Base-by-base conservation (phyloP, 2,113 vertebrate species). In the Mandrillus leucophaeus region DNA sequence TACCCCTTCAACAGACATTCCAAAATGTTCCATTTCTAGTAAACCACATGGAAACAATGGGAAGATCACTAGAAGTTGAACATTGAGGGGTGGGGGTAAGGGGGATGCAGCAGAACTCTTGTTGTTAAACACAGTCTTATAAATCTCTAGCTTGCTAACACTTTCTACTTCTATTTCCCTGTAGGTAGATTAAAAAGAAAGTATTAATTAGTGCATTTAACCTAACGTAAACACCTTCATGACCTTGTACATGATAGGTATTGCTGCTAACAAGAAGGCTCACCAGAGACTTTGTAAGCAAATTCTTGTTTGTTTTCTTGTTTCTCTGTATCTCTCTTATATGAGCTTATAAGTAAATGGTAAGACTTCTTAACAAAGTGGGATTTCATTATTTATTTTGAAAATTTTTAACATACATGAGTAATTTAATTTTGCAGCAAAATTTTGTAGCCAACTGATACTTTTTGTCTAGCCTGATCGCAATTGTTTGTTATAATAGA, bases 361-460 rank as follows among this genome's bases (percentile, higher is more conserved):
- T 59, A 61, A 85, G 17, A 48, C 35, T 90, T 97, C 80, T 48
- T 98, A 81, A 93, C 8, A 80, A 83, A 97, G 9, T 1, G 1
- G 3, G 2, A n/a, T 64, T 95, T 32, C 88, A 32, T 92, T 40
- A 94, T 90, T 98, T 96, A 97, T 55, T 94, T 82, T 72, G 91
- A 22, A 76, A 61, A 93, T 6, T 57, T 81, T 88, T 96, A 1
- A 0, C n/a, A 43, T 92, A 57, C 78, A 84, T 89, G 32, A 93
- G 4, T 88, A 93, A 96, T 55, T 91, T 38, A 59, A 92, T 95
- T 97, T 97, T 95, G 4, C 10, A 96, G 79, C 68, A 76, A 97
- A 97, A 78, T 97, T 97, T 95, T 94, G 96, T 59, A 52, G 70
- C 70, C n/a, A 88, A 91, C 22, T 86, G 97, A 97, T 52, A 82